Percentiles rank a stretch among this genome's conserved stretches.
phyloP scores from a whole-genome alignment of 2,797 vertebrate species.

The Sebastes matsubarae region DNA sequence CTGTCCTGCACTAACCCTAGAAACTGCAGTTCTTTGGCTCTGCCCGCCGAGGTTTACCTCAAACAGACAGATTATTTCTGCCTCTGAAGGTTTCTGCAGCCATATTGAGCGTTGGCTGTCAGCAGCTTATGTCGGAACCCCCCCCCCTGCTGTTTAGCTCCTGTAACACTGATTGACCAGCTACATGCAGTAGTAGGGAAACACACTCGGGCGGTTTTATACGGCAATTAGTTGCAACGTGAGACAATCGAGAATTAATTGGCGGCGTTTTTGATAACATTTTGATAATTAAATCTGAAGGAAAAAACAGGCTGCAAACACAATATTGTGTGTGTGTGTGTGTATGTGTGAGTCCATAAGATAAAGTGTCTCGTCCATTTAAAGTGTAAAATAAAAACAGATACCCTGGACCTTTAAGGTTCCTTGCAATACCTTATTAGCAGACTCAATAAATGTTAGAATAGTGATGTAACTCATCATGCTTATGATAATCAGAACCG shows the following conservation, averaged over 20 bases:
- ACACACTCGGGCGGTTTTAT: slow-evolving; percentile 5
- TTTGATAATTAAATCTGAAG: slow-evolving; percentile 25
- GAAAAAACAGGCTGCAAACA: slow-evolving; percentile 10
- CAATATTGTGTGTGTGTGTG: background rate
- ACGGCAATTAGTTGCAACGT: slow-evolving; percentile 18
- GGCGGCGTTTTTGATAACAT: background rate
- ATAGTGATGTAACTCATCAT: slow-evolving; percentile 5
- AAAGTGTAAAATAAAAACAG: slow-evolving; percentile 12
- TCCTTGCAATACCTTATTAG: slow-evolving; percentile 12
- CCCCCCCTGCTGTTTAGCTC: slow-evolving; percentile 6
- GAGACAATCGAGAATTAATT: slow-evolving; percentile 49
- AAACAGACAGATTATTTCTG: slow-evolving; percentile 18
- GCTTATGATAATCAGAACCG: slow-evolving; percentile 31
- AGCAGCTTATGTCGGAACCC: slow-evolving; percentile 14
- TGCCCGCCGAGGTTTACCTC: background rate
- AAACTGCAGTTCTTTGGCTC: background rate
- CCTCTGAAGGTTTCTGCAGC: slow-evolving; percentile 18
- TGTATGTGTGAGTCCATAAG: background rate
- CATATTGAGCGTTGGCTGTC: background rate
- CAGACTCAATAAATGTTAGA: slow-evolving; percentile 3
- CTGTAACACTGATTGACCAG: slow-evolving; percentile 2
- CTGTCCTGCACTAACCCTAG: background rate
- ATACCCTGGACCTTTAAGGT: background rate
- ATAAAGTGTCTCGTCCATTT: background rate
- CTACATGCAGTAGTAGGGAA: background rate